phyloP scores from a whole-genome alignment of 2,113 vertebrate genomes.

The Aptenodytes forsteri region DNA sequence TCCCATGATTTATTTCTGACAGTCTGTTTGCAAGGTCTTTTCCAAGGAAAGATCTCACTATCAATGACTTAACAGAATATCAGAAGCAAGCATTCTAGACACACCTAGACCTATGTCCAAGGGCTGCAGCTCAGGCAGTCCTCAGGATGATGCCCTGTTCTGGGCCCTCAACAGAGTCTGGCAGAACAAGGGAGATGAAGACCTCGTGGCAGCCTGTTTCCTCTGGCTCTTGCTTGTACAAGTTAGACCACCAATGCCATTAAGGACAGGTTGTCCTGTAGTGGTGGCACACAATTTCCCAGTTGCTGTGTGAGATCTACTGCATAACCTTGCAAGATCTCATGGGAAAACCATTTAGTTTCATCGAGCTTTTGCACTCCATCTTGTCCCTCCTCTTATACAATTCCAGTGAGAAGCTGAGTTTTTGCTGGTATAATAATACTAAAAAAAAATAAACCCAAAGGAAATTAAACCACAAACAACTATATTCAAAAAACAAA shows the following conservation, averaged over 20 bases:
- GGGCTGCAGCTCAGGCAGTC: not conserved
- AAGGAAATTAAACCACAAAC: conserved; percentile 71
- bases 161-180: not conserved
- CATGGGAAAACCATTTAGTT: not conserved
- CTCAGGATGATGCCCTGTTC: not conserved
- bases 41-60: not conserved
- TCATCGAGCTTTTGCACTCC: not conserved
- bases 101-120: not conserved
- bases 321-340: not conserved
- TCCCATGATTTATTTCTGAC: not conserved
- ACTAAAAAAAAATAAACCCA: not conserved
- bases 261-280: not conserved
- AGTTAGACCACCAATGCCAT: not conserved
- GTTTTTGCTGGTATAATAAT: conserved; percentile 3
- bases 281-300: not conserved
- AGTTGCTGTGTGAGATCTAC: not conserved
- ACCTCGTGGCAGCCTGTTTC: not conserved
- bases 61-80: not conserved
- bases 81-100: not conserved
- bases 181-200: not conserved
- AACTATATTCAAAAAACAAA: conserved; percentile 69
- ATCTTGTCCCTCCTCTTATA: not conserved
- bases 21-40: not conserved
- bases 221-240: not conserved
- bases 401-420: conserved; percentile 10